phyloP scores from a whole-genome alignment of 2,888 invertebrate genomes.

The Leptopilina drosophilae region DNA sequence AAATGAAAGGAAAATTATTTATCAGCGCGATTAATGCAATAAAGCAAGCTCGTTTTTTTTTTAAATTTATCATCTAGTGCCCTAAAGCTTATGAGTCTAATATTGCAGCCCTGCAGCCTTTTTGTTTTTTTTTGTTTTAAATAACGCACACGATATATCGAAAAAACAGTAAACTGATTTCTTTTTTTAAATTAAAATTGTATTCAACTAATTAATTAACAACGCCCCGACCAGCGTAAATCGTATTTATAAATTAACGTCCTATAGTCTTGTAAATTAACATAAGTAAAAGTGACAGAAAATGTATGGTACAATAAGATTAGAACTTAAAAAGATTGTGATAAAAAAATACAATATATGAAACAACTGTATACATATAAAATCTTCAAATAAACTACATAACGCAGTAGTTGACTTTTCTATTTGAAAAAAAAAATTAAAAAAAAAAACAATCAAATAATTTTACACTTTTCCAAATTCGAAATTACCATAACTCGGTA shows the following conservation, averaged over 20 bases:
- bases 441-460: conserved; percentile 11
- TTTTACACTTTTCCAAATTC: conserved; percentile 62
- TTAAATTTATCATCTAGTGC: conserved; percentile 55
- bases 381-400: conserved; percentile 70
- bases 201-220: conserved; percentile 14
- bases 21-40: conserved; percentile 53
- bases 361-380: conserved; percentile 72
- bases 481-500: conserved; percentile 62
- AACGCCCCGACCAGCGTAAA: conserved; percentile 14
- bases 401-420: conserved; percentile 56
- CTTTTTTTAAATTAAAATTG: conserved; percentile 30
- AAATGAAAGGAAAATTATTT: conserved; percentile 46
- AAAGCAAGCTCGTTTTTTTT: conserved; percentile 67
- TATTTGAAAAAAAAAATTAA: neutral
- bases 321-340: conserved; percentile 68
- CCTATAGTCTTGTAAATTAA: conserved; percentile 56
- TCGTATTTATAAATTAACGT: conserved; percentile 59
- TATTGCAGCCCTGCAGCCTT: conserved; percentile 72
- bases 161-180: conserved; percentile 45
- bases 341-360: conserved; percentile 72
- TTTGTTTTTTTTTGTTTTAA: too few species aligned
- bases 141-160: conserved; percentile 57
- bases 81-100: conserved; percentile 68
- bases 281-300: conserved; percentile 57
- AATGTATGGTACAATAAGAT: conserved; percentile 66